Percentiles rank a stretch among this genome's conserved stretches.
Conservation (phyloP, 2,797 vertebrate species). For the Poeciliopsis turneri region DNA sequence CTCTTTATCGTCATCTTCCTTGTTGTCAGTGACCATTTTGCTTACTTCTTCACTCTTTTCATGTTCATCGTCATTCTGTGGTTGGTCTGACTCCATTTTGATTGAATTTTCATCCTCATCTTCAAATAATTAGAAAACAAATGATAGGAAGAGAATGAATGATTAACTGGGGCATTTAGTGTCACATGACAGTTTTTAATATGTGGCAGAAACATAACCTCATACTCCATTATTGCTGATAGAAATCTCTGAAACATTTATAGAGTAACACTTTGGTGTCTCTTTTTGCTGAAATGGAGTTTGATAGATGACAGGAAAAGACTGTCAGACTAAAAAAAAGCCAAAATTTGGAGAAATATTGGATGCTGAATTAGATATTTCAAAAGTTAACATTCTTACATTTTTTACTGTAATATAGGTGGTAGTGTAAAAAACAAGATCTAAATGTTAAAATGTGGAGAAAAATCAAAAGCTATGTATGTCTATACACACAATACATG, state of each 20-base stretch:
- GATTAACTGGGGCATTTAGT: conserved; percentile 32
- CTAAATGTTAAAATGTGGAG: not conserved
- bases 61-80: conserved; percentile 33
- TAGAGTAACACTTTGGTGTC: conserved; percentile 27
- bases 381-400: conserved; percentile 12
- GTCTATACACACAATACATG: not conserved
- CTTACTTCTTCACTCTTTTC: conserved; percentile 20
- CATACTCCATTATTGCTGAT: conserved; percentile 37
- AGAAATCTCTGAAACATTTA: conserved; percentile 44
- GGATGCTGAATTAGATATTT: not conserved
- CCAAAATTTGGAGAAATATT: not conserved
- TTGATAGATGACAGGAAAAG: conserved; percentile 22
- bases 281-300: conserved; percentile 30
- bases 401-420: not conserved
- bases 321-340: not conserved
- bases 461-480: not conserved
- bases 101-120: conserved; percentile 55
- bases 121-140: conserved; percentile 29
- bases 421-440: too few species aligned
- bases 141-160: conserved; percentile 14
- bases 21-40: conserved; percentile 10
- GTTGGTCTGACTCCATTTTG: conserved; percentile 44
- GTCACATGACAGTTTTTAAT: conserved; percentile 42
- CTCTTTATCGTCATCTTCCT: conserved; percentile 22
- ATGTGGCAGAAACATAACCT: conserved; percentile 32